These are phyloP conservation scores for Galeopsomyia nigrocyanea DNA, from an alignment of 2,888 invertebrate species.

Conservation along the genomic window DNA sequence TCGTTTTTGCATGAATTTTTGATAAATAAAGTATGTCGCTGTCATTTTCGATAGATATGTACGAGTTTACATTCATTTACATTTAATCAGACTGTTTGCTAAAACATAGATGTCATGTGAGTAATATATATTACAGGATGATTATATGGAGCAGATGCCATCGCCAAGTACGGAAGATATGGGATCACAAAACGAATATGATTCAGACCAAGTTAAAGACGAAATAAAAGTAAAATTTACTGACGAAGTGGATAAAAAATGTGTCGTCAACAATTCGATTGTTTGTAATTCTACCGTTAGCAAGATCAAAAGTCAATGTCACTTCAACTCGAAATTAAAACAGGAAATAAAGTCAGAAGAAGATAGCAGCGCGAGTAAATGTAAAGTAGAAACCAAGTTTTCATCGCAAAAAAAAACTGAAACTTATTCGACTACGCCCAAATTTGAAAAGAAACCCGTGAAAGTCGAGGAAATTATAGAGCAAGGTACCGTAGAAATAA, in stretches of 20 bases:
- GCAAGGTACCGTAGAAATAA: slow-evolving; percentile 67
- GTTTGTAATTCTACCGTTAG: background rate
- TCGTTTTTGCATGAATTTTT: background rate
- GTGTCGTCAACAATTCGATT: slow-evolving; percentile 8
- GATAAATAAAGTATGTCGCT: background rate
- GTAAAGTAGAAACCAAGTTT: slow-evolving; percentile 48
- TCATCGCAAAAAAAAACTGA: slow-evolving; percentile 56
- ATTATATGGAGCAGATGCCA: slow-evolving; percentile 58
- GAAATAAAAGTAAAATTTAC: slow-evolving; percentile 51
- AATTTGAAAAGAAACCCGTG: slow-evolving; percentile 25
- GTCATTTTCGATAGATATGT: background rate
- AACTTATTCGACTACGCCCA: background rate
- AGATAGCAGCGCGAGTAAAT: slow-evolving; percentile 1
- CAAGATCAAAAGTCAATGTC: slow-evolving; percentile 11
- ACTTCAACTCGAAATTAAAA: slow-evolving; percentile 44
- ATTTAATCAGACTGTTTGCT: background rate
- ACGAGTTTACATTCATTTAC: no score
- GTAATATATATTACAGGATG: slow-evolving; percentile 54
- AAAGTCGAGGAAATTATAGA: slow-evolving; percentile 51
- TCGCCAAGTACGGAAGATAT: slow-evolving; percentile 56
- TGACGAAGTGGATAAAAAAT: slow-evolving; percentile 38
- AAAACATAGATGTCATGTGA: background rate
- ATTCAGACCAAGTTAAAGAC: slow-evolving; percentile 54
- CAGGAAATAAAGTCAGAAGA: slow-evolving; percentile 35
- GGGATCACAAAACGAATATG: slow-evolving; percentile 53